Evolutionary conservation across 2,888 invertebrate species (phyloP).

Genomic region (Drosophila aldrichi): DNA sequence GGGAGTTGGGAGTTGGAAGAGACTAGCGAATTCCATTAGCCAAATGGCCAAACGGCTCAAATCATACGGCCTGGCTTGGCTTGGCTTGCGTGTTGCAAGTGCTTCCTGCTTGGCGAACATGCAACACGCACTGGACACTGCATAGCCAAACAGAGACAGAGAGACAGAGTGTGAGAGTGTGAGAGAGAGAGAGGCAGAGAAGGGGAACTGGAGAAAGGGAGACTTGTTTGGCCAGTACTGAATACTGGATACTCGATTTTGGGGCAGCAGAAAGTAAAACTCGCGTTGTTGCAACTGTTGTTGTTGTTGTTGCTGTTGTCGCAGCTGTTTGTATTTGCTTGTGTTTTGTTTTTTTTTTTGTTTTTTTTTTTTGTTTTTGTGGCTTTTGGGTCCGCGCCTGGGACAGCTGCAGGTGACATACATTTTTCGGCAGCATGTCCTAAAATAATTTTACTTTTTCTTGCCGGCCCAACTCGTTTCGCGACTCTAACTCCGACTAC

Average conservation of each 20-base stretch:
- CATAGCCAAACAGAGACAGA: constrained; percentile 19
- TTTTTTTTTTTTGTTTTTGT: constrained; percentile 27
- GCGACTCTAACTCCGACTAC: constrained; percentile 39
- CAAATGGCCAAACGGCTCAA: constrained; percentile 61
- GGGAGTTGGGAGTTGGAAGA: constrained; percentile 21
- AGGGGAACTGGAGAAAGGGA: constrained; percentile 12
- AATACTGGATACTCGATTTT: constrained; percentile 52
- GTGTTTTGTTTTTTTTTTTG: constrained; percentile 1
- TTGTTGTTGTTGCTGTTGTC: constrained; percentile 5
- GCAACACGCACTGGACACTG: constrained; percentile 64
- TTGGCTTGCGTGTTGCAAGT: constrained; percentile 77
- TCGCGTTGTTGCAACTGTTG: constrained; percentile 23
- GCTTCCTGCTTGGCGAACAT: constrained; percentile 71
- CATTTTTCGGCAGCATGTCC: constrained; percentile 69
- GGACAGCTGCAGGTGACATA: constrained; percentile 72
- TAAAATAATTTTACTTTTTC: constrained; percentile 78
- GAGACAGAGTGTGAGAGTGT: constrained; percentile 1
- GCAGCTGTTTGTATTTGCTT: constrained; percentile 17
- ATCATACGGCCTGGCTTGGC: constrained; percentile 48
- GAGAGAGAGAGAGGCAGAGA: neutral
- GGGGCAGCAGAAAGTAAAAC: constrained; percentile 74
- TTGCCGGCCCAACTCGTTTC: constrained; percentile 65
- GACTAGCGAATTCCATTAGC: constrained; percentile 69
- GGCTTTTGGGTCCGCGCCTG: constrained; percentile 26
- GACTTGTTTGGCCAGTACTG: constrained; percentile 69